Evolutionary conservation across 2,888 invertebrate species (phyloP).

Genomic region (Drosophila rellima): DNA sequence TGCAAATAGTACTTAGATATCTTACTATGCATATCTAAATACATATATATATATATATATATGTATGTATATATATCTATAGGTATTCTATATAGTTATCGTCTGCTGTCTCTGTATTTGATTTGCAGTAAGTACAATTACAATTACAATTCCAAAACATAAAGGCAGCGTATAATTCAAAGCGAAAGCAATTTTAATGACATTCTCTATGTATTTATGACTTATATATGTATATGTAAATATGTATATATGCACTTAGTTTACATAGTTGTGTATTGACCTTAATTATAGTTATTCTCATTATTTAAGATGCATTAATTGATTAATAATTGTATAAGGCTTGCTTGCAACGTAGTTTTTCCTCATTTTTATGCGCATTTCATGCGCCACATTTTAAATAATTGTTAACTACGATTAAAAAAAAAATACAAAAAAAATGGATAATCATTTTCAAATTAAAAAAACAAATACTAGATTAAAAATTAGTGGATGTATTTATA

Average conservation of each 20-base stretch:
- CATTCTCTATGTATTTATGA: constrained; percentile 42
- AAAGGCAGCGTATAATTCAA: constrained; percentile 45
- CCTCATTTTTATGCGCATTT: constrained; percentile 58
- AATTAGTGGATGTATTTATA: constrained; percentile 25
- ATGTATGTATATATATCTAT: constrained; percentile 21
- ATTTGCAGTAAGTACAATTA: constrained; percentile 53
- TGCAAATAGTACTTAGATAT: constrained; percentile 21
- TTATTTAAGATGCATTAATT: constrained; percentile 44
- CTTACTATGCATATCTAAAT: constrained; percentile 5
- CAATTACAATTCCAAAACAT: constrained; percentile 45
- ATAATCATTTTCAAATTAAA: constrained; percentile 36
- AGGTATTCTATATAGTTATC: constrained; percentile 24
- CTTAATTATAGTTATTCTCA: constrained; percentile 27
- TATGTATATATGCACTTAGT: constrained; percentile 27
- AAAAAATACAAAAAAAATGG: constrained; percentile 8
- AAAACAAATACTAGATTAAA: constrained; percentile 35
- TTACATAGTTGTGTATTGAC: constrained; percentile 32
- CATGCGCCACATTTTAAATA: constrained; percentile 60
- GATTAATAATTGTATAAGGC: constrained; percentile 69
- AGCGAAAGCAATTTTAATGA: constrained; percentile 61
- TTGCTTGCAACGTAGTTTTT: constrained; percentile 65
- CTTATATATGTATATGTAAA: constrained; percentile 15
- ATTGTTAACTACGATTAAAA: constrained; percentile 28
- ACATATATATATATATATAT: constrained; percentile 15
- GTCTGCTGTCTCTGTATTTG: constrained; percentile 23